Conservation (phyloP, 2,113 vertebrate genomes). For the Illadopsis cleaveri region DNA sequence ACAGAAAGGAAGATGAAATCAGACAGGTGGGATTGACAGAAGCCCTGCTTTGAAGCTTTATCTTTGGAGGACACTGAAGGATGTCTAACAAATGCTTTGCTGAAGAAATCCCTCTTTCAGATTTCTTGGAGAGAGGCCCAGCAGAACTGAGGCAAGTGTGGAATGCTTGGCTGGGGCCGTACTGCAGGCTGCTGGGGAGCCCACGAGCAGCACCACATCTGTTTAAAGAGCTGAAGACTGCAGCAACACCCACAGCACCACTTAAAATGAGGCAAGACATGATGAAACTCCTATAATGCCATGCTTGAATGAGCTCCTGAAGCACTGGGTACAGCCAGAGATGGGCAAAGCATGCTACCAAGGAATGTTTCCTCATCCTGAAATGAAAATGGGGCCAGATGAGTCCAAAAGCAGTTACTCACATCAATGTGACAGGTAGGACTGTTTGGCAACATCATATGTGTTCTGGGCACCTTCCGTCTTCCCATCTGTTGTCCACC, state of each 20-base stretch:
- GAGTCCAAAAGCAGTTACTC: background rate
- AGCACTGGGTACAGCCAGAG: background rate
- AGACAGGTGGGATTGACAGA: background rate
- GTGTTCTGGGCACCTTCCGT: background rate
- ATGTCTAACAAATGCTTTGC: background rate
- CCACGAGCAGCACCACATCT: background rate
- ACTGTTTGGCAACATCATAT: background rate
- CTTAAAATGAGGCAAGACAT: background rate
- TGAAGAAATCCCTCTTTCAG: background rate
- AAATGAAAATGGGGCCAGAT: background rate
- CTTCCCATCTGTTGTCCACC: background rate
- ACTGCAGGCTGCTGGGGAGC: background rate
- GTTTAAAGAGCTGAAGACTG: background rate
- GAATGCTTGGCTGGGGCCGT: background rate
- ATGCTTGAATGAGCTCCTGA: background rate
- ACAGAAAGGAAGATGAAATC: background rate
- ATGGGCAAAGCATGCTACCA: background rate
- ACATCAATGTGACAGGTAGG: background rate
- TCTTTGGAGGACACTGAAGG: background rate
- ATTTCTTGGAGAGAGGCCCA: background rate
- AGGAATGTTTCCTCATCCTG: background rate
- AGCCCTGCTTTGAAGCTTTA: background rate
- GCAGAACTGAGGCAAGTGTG: background rate
- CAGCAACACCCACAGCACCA: background rate
- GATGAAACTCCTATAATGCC: background rate